Evolutionary conservation across 2,113 vertebrate species (phyloP).

Genomic region (Mastomys natalensis): DNA sequence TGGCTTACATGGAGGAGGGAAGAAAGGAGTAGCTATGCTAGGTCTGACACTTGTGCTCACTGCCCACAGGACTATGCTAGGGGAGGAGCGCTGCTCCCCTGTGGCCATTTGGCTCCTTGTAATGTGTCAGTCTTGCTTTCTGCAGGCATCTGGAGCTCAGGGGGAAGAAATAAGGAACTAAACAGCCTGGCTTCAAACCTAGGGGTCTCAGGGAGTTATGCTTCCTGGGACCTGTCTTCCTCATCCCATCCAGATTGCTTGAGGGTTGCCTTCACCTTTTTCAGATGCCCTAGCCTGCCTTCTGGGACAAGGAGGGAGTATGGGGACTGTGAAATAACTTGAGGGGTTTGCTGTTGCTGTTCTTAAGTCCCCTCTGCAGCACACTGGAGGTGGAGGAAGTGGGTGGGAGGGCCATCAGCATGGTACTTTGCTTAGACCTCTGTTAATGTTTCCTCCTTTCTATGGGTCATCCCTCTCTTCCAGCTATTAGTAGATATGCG

Average conservation of each 20-base stretch:
- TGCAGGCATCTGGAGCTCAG: background rate
- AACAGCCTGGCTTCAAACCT: background rate
- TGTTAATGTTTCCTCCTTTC: background rate
- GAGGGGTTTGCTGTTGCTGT: background rate
- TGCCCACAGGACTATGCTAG: background rate
- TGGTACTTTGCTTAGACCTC: background rate
- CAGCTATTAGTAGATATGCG: background rate
- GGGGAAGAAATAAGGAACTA: background rate
- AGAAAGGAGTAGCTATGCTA: background rate
- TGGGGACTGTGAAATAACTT: background rate
- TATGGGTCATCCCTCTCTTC: background rate
- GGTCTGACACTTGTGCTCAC: background rate
- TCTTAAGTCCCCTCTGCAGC: background rate
- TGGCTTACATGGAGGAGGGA: background rate
- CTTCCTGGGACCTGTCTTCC: background rate
- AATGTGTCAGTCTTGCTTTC: background rate
- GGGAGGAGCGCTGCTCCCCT: background rate
- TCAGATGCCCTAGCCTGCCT: background rate
- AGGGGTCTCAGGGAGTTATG: background rate
- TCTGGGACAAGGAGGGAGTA: background rate
- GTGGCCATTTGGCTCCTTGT: background rate
- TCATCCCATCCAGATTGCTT: background rate
- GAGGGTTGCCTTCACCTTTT: background rate
- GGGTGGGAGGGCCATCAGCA: background rate
- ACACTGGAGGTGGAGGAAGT: background rate